Percentiles rank a stretch among this genome's conserved stretches.
Conservation (phyloP, 2,888 invertebrate species). For the Alloplasta piceator region DNA sequence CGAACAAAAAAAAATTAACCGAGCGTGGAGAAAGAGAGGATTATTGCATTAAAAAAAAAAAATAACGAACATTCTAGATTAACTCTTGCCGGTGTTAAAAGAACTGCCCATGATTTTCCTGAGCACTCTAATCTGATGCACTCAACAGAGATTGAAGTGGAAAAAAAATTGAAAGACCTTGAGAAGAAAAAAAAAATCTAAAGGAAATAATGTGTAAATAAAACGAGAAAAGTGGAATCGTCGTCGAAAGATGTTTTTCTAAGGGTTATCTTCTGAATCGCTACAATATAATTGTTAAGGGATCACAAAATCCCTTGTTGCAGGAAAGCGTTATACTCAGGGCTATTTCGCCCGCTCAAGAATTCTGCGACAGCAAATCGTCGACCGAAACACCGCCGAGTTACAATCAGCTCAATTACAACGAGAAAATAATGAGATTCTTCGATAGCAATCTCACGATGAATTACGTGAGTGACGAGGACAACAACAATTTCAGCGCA, state of each 20-base stretch:
- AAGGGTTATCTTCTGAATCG: slow-evolving; percentile 63
- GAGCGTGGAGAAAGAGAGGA: too few species aligned
- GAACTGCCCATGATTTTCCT: neutral
- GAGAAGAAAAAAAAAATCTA: slow-evolving; percentile 17
- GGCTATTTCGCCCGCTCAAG: slow-evolving; percentile 93
- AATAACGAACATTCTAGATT: slow-evolving; percentile 7
- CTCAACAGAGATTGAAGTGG: neutral
- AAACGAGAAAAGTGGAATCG: neutral
- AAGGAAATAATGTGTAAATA: neutral
- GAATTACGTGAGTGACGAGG: slow-evolving; percentile 76
- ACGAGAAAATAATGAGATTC: slow-evolving; percentile 90
- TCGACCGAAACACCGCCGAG: slow-evolving; percentile 92
- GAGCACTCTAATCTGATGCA: slow-evolving; percentile 5
- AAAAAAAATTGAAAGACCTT: slow-evolving; percentile 12
- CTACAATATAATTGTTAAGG: slow-evolving; percentile 80
- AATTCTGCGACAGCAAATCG: slow-evolving; percentile 91
- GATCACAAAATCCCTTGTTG: slow-evolving; percentile 82
- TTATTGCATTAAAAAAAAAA: neutral
- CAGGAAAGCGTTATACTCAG: slow-evolving; percentile 93
- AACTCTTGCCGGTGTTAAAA: neutral
- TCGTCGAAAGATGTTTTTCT: slow-evolving; percentile 9
- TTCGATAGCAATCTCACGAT: slow-evolving; percentile 77
- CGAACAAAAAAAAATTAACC: slow-evolving; percentile 9
- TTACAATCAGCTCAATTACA: slow-evolving; percentile 94
- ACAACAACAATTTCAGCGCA: slow-evolving; percentile 70